These are phyloP conservation scores for Sympetrum striolatum DNA, from an alignment of 2,888 invertebrate genomes.

Conservation along the genomic window DNA sequence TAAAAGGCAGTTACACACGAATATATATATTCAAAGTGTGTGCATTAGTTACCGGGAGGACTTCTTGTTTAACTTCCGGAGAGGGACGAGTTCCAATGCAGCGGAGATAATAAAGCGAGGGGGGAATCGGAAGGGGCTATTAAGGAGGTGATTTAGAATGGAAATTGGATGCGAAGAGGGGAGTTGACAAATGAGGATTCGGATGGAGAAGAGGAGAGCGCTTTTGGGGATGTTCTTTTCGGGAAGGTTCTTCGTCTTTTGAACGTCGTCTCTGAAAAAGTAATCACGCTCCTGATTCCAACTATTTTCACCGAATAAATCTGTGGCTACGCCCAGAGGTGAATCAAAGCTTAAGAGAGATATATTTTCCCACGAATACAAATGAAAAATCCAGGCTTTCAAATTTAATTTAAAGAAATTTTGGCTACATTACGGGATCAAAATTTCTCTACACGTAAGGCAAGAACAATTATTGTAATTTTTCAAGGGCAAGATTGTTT, in stretches of 20 bases:
- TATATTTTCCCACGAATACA: too few species aligned
- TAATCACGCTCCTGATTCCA: neutral
- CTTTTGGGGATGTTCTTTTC: neutral
- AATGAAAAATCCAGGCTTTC: too few species aligned
- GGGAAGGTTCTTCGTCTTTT: neutral
- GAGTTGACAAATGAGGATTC: neutral
- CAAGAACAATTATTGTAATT: too few species aligned
- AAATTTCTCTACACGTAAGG: too few species aligned
- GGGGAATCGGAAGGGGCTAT: neutral
- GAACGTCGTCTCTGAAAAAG: neutral
- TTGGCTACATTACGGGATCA: too few species aligned
- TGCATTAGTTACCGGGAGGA: neutral
- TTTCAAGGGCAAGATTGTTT: too few species aligned
- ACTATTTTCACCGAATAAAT: too few species aligned
- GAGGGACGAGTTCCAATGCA: too few species aligned
- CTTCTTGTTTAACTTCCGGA: neutral
- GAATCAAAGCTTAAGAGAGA: too few species aligned
- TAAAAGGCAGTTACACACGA: too few species aligned
- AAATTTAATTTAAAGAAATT: too few species aligned
- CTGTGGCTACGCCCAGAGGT: too few species aligned
- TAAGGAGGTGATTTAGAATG: neutral
- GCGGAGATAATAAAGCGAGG: neutral
- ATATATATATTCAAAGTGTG: neutral
- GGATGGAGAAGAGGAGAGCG: neutral
- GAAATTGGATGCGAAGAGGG: constrained; percentile 12